These are phyloP conservation scores for Paramormyrops kingsleyae DNA, from an alignment of 2,113 vertebrate species.

Conservation along the genomic window DNA sequence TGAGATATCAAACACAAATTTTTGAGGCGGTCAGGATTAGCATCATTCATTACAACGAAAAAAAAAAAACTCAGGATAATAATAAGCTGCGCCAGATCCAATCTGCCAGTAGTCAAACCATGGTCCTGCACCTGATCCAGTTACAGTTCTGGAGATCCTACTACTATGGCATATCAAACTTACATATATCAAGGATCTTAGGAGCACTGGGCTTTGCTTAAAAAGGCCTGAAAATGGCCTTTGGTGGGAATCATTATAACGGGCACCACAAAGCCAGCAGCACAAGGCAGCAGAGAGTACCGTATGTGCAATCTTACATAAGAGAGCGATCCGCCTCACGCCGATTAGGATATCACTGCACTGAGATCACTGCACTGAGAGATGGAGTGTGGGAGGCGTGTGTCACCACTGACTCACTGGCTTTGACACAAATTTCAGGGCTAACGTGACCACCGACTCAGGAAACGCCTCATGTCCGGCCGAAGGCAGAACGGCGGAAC, in stretches of 20 bases:
- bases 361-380: not conserved
- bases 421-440: not conserved
- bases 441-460: not conserved
- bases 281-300: not conserved
- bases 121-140: not conserved
- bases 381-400: not conserved
- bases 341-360: conserved; percentile 2
- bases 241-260: not conserved
- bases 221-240: not conserved
- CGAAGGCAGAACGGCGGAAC: not conserved
- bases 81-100: not conserved
- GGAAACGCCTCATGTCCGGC: not conserved
- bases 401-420: conserved; percentile 2
- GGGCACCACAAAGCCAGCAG: not conserved
- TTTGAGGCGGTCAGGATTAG: not conserved
- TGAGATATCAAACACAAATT: not conserved
- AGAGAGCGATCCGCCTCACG: not conserved
- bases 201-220: not conserved
- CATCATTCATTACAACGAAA: not conserved
- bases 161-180: not conserved
- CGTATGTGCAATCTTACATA: not conserved
- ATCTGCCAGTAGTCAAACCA: not conserved
- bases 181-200: not conserved
- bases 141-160: not conserved
- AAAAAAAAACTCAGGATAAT: not conserved